These are phyloP conservation scores for Anarhynchus alexandrinus DNA, from an alignment of 2,113 vertebrate genomes.

Conservation along the genomic window DNA sequence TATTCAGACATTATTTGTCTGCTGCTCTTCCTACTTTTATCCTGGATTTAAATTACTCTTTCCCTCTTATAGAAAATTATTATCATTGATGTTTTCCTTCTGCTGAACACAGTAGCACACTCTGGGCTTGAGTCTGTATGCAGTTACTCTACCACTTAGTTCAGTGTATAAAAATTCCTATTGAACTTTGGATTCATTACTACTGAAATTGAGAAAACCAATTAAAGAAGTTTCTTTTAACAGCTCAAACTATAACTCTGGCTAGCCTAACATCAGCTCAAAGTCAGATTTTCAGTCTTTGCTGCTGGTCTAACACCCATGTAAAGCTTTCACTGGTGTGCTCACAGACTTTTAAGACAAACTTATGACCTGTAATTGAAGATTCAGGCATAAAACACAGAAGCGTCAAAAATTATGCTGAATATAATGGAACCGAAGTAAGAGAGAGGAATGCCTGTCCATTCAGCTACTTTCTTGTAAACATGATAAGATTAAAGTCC, in stretches of 20 bases:
- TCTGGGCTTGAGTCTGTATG: background rate
- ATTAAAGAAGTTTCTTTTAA: background rate
- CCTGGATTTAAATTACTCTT: background rate
- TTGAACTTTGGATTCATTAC: background rate
- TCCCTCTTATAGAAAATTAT: background rate
- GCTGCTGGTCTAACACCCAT: background rate
- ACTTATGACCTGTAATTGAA: background rate
- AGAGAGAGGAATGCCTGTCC: background rate
- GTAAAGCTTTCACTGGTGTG: background rate
- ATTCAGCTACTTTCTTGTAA: background rate
- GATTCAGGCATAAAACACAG: background rate
- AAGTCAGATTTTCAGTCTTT: background rate
- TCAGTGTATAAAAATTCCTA: background rate
- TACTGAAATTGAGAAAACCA: background rate
- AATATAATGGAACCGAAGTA: background rate
- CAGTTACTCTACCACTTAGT: background rate
- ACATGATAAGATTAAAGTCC: background rate
- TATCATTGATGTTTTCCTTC: background rate
- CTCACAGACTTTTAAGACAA: background rate
- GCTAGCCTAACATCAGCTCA: background rate
- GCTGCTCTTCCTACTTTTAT: background rate
- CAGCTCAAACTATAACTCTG: background rate
- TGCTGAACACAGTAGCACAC: background rate
- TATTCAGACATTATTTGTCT: conserved; percentile 19
- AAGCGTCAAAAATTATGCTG: background rate